Evolutionary conservation across 2,113 vertebrate genomes (phyloP).

Genomic region (Anoplopoma fimbria): DNA sequence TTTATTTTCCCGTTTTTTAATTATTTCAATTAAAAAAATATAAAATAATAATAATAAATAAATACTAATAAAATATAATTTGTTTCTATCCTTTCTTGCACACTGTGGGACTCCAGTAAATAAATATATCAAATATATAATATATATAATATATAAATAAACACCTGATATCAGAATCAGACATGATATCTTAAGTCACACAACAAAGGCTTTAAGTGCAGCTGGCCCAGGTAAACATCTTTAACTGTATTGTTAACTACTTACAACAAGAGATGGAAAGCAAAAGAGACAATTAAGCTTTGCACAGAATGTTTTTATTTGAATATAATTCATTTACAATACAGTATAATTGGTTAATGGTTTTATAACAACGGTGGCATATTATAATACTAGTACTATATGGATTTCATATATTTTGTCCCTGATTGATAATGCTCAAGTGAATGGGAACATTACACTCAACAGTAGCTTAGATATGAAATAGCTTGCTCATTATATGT

Average conservation of each 20-base stretch:
- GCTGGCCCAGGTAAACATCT: not conserved
- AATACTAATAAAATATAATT: too few species aligned
- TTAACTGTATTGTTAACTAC: not conserved
- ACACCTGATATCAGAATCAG: not conserved
- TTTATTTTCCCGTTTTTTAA: not conserved
- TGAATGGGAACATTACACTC: not conserved
- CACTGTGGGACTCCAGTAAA: not conserved
- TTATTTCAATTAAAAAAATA: too few species aligned
- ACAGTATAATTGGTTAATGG: not conserved
- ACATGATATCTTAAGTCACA: not conserved
- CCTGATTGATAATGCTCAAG: not conserved
- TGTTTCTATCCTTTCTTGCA: not conserved
- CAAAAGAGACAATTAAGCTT: not conserved
- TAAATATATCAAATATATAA: not conserved
- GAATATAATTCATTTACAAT: not conserved
- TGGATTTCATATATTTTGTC: not conserved
- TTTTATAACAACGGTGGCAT: not conserved
- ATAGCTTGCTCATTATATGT: not conserved
- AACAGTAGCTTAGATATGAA: not conserved
- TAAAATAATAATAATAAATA: too few species aligned
- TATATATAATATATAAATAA: too few species aligned
- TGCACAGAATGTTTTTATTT: slow-evolving; percentile 2
- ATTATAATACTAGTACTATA: not conserved
- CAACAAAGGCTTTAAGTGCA: not conserved
- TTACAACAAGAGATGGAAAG: not conserved